Percentiles rank a stretch among this genome's conserved stretches.
phyloP scores from a whole-genome alignment of 53 echinoderm and acorn worm species.

The Luidia sarsii region DNA sequence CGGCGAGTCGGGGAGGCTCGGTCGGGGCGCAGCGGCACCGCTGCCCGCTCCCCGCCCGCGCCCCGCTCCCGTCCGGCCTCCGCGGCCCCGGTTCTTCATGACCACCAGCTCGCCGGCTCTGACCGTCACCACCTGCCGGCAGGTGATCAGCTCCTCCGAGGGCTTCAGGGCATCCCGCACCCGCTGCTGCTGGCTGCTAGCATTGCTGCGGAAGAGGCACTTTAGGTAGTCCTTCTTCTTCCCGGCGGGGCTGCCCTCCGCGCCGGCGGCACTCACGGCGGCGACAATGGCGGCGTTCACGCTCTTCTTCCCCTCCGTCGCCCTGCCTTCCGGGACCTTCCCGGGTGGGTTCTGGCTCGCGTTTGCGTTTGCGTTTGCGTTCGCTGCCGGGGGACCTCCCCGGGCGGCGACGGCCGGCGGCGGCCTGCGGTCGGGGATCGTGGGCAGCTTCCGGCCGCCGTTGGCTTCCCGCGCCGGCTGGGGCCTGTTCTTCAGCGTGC shows the following conservation, averaged over 20 bases:
- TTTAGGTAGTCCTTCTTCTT: conserved; percentile 33
- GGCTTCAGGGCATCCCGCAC: background rate
- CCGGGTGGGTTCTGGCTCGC: too few relatives aligned
- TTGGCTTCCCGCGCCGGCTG: too few relatives aligned
- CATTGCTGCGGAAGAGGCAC: conserved; percentile 7
- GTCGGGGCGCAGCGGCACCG: background rate
- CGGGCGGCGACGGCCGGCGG: background rate
- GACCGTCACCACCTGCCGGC: conserved; percentile 8
- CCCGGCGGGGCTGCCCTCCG: too few relatives aligned
- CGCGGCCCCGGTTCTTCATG: conserved; percentile 2
- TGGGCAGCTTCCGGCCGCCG: too few relatives aligned
- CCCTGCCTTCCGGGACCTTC: too few relatives aligned
- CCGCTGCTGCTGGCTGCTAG: conserved; percentile 19
- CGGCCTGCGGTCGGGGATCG: too few relatives aligned
- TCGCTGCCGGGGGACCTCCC: background rate
- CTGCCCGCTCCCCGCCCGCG: background rate
- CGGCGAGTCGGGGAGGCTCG: background rate
- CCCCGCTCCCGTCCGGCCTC: background rate
- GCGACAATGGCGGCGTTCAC: too few relatives aligned
- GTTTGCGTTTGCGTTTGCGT: background rate
- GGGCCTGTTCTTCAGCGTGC: conserved; percentile 12
- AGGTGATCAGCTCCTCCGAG: conserved; percentile 9
- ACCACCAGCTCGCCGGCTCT: background rate
- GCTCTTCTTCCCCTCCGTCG: too few relatives aligned
- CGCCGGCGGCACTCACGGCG: too few relatives aligned